Conservation (phyloP, 1,140 invertebrate genomes). For the Nasonia vitripennis region DNA sequence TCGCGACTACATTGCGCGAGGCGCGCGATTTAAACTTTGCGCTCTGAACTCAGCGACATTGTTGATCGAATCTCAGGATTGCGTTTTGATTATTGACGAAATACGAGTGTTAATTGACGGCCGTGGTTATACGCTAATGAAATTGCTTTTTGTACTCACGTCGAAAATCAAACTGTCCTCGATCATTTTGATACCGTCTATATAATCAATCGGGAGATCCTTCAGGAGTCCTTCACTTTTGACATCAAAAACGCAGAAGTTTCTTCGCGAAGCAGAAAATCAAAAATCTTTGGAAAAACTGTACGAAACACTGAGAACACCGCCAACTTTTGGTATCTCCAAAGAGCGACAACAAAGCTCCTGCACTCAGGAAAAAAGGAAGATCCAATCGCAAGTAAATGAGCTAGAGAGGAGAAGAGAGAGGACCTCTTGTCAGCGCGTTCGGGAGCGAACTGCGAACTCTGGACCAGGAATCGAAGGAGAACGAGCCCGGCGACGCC, state of each 20-base stretch:
- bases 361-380: background rate
- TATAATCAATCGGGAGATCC: background rate
- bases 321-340: background rate
- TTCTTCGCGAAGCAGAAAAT: too few relatives aligned
- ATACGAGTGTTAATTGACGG: too few relatives aligned
- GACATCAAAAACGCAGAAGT: background rate
- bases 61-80: background rate
- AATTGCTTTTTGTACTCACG: slow-evolving; percentile 59
- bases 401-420: background rate
- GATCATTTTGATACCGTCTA: slow-evolving; percentile 58
- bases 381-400: background rate
- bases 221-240: too few relatives aligned
- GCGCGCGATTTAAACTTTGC: background rate
- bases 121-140: too few relatives aligned
- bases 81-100: too few relatives aligned
- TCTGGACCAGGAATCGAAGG: slow-evolving; percentile 59
- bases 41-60: background rate
- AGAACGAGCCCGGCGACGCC: slow-evolving; percentile 52
- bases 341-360: background rate
- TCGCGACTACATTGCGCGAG: background rate
- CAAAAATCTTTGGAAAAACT: too few relatives aligned
- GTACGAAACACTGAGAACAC: too few relatives aligned
- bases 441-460: slow-evolving; percentile 54
- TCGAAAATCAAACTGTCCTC: slow-evolving; percentile 63
- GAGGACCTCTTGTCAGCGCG: slow-evolving; percentile 61